Base-by-base conservation (phyloP, 2,797 vertebrate genomes). In the Lindbergichthys nudifrons region DNA sequence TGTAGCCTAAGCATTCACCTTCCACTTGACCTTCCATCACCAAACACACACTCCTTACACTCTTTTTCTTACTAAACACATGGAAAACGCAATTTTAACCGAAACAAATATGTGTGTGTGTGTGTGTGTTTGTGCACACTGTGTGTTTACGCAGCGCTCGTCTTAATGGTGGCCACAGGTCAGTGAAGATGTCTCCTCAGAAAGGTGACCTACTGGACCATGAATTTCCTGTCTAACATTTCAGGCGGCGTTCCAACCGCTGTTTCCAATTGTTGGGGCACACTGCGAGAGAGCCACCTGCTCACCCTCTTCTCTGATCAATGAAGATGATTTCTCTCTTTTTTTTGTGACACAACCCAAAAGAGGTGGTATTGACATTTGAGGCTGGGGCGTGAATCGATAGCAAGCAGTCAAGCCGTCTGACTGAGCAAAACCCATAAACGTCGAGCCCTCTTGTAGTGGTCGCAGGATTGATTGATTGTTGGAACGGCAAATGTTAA, bases 301-400 rank as follows among this genome's bases (percentile, higher is more conserved):
- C 95, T 95, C 93, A 87, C 95, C 84, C 88, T 94, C 93, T 92
- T 86, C 93, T 84, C 83, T 92, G 92, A 97, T 99, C 97, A 97
- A 98, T 99, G 96, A 94, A 93, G 95, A 95, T 94, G 92, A 92
- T 95, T 96, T 95, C 95, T 95, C 92, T 72, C 69, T 50, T 48
- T 19, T 59, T 73, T 42, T 70, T 21, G 86, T 94, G 94, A 94
- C 93, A 94, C 89, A 87, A 94, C 95, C 95, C 92, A 96, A 96
- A 96, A 83, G 93, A 96, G 94, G 76, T 68, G 86, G 88, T 98
- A 98, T 98, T 96, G 97, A 98, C 96, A 96, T 97, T 97, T 96
- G 92, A 91, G 88, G 93, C 95, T 90, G 90, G 93, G 95, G 92
- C 91, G 54, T 63, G 87, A 92, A 97, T 99, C 96, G 91, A 98